Evolutionary conservation across 2,113 vertebrate genomes (phyloP), one percentile per base, ranked within the genome.

Genomic region (Papio anubis): DNA sequence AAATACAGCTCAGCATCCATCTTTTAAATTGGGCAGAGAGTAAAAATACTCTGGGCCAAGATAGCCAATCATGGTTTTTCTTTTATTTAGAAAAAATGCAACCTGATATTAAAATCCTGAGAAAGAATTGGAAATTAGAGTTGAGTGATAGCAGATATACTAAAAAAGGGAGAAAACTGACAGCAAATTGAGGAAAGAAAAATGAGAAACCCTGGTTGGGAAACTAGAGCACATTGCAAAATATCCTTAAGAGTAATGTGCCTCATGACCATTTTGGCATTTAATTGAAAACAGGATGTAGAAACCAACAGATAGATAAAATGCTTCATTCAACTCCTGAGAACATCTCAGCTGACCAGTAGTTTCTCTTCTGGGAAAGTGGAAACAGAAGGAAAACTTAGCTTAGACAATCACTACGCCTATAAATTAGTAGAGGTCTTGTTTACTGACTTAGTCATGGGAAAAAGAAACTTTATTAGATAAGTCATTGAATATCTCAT

Each of bases 141-240:
- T 61, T 95, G 80, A 95, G 48, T 87, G 72, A 96, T 57, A 96
- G 66, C 66, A 87, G 48, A 90, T 52, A 84, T 50, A 72, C 12
- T 30, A 73, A 92, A 79, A 95, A 76, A 76, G 5, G 5, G 4
- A 80, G 59, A 70, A 52, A 79, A 92, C 3, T 96, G 92, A 81
- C 79, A 95, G 55, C 38, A 94, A 83, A 93, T 72, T 10, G 8
- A 59, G 21, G 72, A 79, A 73, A 96, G 68, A 66, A 91, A 96
- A 93, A 88, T 40, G 75, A 38, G 38, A 59, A 17, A 23, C n/a
- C 52, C 50, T 27, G n/a, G 17, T 50, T 70, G 50, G 57, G 68
- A 95, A 94, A 86, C 93, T 59, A 72, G 91, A 92, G 55, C 94
- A 94, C 76, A 83, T 23, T 50, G 57, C 86, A 43, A 94, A 90